Evolutionary conservation across 2,888 invertebrate genomes (phyloP), one percentile per base, ranked within the genome.

Genomic region (Stenichneumon culpator): DNA sequence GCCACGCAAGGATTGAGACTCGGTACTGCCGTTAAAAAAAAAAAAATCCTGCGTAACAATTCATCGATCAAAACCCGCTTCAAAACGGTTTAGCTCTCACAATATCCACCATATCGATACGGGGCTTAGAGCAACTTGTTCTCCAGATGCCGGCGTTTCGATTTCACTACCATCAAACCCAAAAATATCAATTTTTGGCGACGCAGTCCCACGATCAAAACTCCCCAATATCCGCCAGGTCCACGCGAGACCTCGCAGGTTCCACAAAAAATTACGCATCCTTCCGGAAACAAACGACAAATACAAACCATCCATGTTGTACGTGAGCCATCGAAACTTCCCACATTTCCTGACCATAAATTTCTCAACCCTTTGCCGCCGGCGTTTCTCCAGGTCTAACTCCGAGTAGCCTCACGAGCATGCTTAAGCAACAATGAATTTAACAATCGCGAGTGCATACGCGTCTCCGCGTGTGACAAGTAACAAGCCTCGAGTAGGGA

Each of bases 401-500:
- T n/a, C 39, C 54, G 69, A 39, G 52, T 47, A 79, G 25, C 25
- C 16, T 28, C 16, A 32, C 28, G 28, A 60, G 60, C n/a, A 16
- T 16, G 28, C 60, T 79, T 44, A 9, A 9, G 19, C 22, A 69
- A 69, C 77, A 67, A 67, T 77, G 67, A 52, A 54, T 52, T 47
- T 3, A 44, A 78, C 57, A 78, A 78, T 68, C 47, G 52, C 25
- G 47, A 11, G 4, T 25, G 44, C 32, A 16, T 44, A 4, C 60
- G 60, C 25, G 60, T 60, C 22, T 60, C 54, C 68, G 52, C 36
- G 70, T 75, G 75, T 79, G 68, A 79, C 54, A 75, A 79, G 63
- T 79, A 79, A 74, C 63, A 22, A 70, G 79, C 47, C 50, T 70
- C 67, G 57, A 72, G 80, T 50, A 50, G 19, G 25, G 25, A 36